These are phyloP conservation scores for Sarcophaga peregrina DNA, from an alignment of 1,140 invertebrate species.

Conservation along the genomic window DNA sequence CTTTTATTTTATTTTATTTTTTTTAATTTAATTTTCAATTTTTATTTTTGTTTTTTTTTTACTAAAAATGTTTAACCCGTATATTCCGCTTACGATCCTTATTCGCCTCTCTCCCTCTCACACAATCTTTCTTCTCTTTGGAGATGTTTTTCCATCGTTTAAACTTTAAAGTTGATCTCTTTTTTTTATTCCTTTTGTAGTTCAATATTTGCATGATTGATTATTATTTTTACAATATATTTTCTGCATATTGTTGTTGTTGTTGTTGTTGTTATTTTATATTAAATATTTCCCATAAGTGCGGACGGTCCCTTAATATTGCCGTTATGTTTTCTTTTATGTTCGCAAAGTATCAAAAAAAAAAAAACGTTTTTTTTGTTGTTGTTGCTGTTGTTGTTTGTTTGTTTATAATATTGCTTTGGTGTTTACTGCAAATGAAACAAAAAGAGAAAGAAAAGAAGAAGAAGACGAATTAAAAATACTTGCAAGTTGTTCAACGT, in stretches of 20 bases:
- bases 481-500: too few relatives aligned
- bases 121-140: too few relatives aligned
- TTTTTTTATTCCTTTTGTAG: not conserved
- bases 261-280: not conserved
- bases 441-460: not conserved
- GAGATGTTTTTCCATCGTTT: not conserved
- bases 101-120: not conserved
- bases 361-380: slow-evolving; percentile 15
- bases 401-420: slow-evolving; percentile 36
- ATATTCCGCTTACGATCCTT: slow-evolving; percentile 38
- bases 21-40: not conserved
- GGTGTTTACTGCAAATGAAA: slow-evolving; percentile 33
- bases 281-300: slow-evolving; percentile 24
- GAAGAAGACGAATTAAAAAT: not conserved
- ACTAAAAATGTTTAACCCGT: slow-evolving; percentile 35
- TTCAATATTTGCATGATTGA: not conserved
- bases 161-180: not conserved
- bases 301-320: slow-evolving; percentile 40
- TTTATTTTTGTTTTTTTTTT: slow-evolving; percentile 15
- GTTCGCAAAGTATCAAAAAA: slow-evolving; percentile 36
- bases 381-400: slow-evolving; percentile 3
- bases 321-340: slow-evolving; percentile 9
- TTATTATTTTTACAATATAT: not conserved
- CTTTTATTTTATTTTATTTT: not conserved
- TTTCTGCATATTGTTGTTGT: not conserved